Percentiles rank a stretch among this genome's conserved stretches.
phyloP scores from a whole-genome alignment of 2,113 vertebrate genomes.

The Argyrosomus japonicus region DNA sequence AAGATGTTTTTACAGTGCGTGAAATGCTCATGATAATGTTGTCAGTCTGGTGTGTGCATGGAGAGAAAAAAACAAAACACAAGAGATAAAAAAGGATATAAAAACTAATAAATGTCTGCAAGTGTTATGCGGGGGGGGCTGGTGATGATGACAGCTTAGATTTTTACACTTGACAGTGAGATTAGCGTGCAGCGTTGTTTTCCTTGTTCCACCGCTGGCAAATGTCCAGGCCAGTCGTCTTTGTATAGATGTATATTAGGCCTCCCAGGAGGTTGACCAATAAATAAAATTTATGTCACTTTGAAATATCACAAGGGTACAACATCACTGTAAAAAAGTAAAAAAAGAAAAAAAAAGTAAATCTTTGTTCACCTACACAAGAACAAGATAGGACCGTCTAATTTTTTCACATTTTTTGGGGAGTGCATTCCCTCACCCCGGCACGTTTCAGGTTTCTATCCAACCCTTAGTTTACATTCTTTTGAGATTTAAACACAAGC shows the following conservation, averaged over 20 bases:
- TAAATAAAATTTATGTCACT: slow-evolving; percentile 86
- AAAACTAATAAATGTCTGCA: slow-evolving; percentile 82
- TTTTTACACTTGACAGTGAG: slow-evolving; percentile 81
- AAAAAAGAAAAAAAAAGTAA: slow-evolving; percentile 17
- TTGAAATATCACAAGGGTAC: slow-evolving; percentile 85
- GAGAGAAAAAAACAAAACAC: slow-evolving; percentile 79
- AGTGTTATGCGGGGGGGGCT: slow-evolving; percentile 80
- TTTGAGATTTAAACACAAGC: slow-evolving; percentile 90
- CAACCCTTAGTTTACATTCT: slow-evolving; percentile 89
- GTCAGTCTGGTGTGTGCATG: slow-evolving; percentile 89
- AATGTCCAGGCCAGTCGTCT: slow-evolving; percentile 78
- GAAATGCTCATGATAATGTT: slow-evolving; percentile 84
- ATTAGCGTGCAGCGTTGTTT: slow-evolving; percentile 85
- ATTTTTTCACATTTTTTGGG: slow-evolving; percentile 86
- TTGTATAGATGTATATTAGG: slow-evolving; percentile 88
- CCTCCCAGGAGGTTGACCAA: slow-evolving; percentile 87
- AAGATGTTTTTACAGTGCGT: slow-evolving; percentile 84
- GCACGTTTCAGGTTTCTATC: slow-evolving; percentile 87
- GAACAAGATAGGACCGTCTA: slow-evolving; percentile 80
- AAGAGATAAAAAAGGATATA: slow-evolving; percentile 41
- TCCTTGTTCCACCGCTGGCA: slow-evolving; percentile 83
- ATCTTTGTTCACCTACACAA: slow-evolving; percentile 79
- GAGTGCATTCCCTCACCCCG: slow-evolving; percentile 80
- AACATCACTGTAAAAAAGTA: slow-evolving; percentile 77
- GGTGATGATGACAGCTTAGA: slow-evolving; percentile 76